Base-by-base conservation (phyloP, 1,140 invertebrate species). In the Tetranychus urticae region DNA sequence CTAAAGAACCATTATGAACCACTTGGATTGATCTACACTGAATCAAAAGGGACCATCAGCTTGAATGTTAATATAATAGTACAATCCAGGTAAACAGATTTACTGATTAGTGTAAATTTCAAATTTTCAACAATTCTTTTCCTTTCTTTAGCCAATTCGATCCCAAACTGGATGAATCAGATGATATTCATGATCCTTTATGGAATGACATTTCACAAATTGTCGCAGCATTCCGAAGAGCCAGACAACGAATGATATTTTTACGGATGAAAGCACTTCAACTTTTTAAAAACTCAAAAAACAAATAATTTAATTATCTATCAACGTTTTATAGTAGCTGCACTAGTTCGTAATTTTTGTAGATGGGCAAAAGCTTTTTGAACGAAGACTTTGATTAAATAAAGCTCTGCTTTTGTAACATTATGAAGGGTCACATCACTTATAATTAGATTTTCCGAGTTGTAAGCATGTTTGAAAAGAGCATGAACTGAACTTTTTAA, bases 391-490 rank as follows among this genome's bases (percentile, higher is more conserved):
- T 65, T 65, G 23, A 65, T 31, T 6, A 58, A 23, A 8, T 58
- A 14, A 33, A 65, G 37, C 42, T 65, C 64, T 4, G 52, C 61
- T 56, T 47, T 50, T 13, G 64, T 64, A 12, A 58, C 59, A 58
- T 65, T 65, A 34, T 61, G 35, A 12, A 65, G 14, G 14, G 57
- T 60, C 5, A 65, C 54, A 14, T 63, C 39, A 31, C 39, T 39
- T 34, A 52, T 23, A 6, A 10, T 10, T 5, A 42, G 39, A 42
- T 42, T 42, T 61, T 62, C 34, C 14, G 8, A 35, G 6, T 58
- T 33, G 6, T 37, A 23, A 13, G 54, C 59, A 37, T 60, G 37
- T 31, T 48, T n/a, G n/a, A 65, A 61, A 34, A 65, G 36, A 5
- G 42, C 34, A 50, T 57, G 37, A 31, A 63, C 56, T 2, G 46